Evolutionary conservation across 2,888 invertebrate genomes (phyloP), one percentile per base, ranked within the genome.

Genomic region (Nasonovia ribisnigri): DNA sequence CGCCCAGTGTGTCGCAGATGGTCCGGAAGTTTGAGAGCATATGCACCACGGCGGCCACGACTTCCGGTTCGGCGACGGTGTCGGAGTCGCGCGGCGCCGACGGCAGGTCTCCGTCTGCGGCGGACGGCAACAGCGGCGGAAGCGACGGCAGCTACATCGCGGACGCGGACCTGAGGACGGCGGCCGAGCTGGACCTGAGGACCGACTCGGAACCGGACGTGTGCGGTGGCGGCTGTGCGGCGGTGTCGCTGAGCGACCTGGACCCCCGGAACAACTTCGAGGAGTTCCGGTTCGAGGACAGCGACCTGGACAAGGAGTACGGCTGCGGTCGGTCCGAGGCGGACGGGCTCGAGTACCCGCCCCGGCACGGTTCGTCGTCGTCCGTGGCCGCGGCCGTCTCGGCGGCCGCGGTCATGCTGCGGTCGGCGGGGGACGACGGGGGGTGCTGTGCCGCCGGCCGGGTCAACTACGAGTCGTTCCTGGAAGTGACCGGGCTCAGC

Each of bases 401-500:
- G 54, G 84, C n/a, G 11, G 42, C 36, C 36, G n/a, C 54, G 36
- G 42, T n/a, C 36, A 57, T 29, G 24, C 24, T 57, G 88, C 51
- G 26, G 91, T 84, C 42, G 60, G 57, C 84, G 94, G 96, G 96
- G 48, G 96, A 96, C 26, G 96, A 96, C 95, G 96, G 96, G 95
- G 96, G 96, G n/a, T 36, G 96, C 11, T 86, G 86, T 26, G 96
- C 96, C 46, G 96, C 96, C 20, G 67, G 88, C 29, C 88, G 43
- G 42, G 95, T 95, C 84, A 95, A 95, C 86, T 98, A 98, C 95
- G 98, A 98, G 96, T 97, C 97, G 95, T 98, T 98, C 95, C 96
- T 98, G 91, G 98, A 98, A 95, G 97, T 97, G 43, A 98, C 98
- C 92, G 98, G 98, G 93, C 96, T 98, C 94, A 98, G 97, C 96